These are phyloP conservation scores for Teleogryllus oceanicus DNA, from an alignment of 2,888 invertebrate genomes.

Conservation along the genomic window DNA sequence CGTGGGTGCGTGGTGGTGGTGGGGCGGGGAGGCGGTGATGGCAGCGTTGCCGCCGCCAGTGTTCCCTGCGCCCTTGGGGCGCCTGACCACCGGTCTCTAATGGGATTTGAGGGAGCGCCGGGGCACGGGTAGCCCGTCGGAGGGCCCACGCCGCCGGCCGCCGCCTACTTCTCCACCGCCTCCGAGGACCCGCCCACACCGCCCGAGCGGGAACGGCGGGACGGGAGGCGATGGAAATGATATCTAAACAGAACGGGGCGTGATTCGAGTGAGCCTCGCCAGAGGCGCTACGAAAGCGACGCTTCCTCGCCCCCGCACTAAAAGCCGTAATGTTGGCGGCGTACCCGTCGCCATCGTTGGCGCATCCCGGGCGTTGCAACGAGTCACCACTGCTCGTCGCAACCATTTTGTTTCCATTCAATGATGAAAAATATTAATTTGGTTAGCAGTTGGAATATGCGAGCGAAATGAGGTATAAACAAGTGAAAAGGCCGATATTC, in stretches of 20 bases:
- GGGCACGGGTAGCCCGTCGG: slow-evolving; percentile 4
- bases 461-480: too few species aligned
- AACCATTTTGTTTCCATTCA: too few species aligned
- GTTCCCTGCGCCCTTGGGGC: neutral
- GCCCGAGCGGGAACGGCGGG: neutral
- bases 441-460: too few species aligned
- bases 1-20: neutral
- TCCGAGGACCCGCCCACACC: too few species aligned
- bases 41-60: neutral
- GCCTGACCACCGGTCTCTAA: slow-evolving; percentile 12
- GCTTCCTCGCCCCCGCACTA: neutral
- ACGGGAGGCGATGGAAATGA: neutral
- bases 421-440: too few species aligned
- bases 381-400: too few species aligned
- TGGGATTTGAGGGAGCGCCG: slow-evolving; percentile 18
- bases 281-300: neutral
- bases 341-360: neutral
- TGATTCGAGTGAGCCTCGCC: slow-evolving; percentile 18
- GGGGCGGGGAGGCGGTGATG: neutral
- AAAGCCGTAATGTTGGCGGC: neutral
- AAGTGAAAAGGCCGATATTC: too few species aligned
- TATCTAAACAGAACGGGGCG: neutral
- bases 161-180: too few species aligned
- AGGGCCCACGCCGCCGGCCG: neutral
- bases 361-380: neutral